Evolutionary conservation across 1,140 invertebrate genomes (phyloP).

Genomic region (Caenorhabditis brenneri): DNA sequence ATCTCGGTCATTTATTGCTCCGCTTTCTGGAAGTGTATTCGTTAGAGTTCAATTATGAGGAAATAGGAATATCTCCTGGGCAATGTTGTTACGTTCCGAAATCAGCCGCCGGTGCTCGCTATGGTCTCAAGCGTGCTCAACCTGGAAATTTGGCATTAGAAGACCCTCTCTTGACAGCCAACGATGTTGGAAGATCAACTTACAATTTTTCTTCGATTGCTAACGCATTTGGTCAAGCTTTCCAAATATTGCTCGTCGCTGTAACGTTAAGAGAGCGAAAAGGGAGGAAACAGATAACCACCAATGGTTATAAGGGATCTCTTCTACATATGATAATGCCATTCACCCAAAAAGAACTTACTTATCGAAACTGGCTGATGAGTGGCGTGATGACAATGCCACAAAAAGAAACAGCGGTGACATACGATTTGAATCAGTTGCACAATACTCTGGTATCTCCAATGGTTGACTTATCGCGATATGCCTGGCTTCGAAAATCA

Average conservation of each 20-base stretch:
- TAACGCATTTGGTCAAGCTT: constrained; percentile 7
- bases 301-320: constrained; percentile 15
- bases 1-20: constrained; percentile 48
- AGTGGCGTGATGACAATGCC: background rate
- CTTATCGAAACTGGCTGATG: constrained; percentile 48
- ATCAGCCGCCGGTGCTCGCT: background rate
- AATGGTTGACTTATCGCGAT: constrained; percentile 8
- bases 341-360: constrained; percentile 43
- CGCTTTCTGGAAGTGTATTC: constrained; percentile 50
- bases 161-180: constrained; percentile 36
- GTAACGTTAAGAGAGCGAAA: constrained; percentile 24
- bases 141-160: constrained; percentile 36
- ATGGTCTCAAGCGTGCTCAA: constrained; percentile 6
- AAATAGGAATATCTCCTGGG: constrained; percentile 44
- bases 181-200: constrained; percentile 7
- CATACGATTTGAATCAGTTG: constrained; percentile 12
- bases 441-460: constrained; percentile 12
- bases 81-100: constrained; percentile 35
- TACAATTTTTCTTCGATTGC: constrained; percentile 24
- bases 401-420: background rate
- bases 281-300: background rate
- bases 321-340: constrained; percentile 45
- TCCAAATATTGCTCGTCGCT: constrained; percentile 1
- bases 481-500: constrained; percentile 17
- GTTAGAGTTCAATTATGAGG: constrained; percentile 45